Evolutionary conservation across 2,113 vertebrate genomes (phyloP).

Genomic region (Lophotis ruficrista): DNA sequence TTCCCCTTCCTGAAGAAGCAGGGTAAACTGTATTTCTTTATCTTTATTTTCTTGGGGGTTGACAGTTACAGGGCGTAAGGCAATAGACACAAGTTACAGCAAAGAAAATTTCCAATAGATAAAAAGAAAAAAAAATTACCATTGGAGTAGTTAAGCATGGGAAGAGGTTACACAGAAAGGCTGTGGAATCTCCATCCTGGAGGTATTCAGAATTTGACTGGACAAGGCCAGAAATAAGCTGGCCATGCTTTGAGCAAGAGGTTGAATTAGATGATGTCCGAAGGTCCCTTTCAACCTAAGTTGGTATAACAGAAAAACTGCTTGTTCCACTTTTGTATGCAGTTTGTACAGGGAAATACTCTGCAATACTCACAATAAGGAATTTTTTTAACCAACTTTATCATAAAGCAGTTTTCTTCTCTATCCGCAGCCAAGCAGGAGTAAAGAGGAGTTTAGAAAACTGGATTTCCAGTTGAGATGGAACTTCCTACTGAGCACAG

Average conservation of each 20-base stretch:
- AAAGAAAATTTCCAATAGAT: neutral
- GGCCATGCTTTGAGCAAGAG: neutral
- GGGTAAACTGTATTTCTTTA: neutral
- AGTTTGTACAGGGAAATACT: neutral
- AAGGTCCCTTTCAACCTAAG: neutral
- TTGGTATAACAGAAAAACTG: neutral
- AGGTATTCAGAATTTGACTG: neutral
- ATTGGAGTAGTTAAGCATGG: neutral
- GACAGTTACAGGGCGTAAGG: neutral
- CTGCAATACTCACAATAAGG: neutral
- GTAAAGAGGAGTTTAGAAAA: constrained; percentile 61
- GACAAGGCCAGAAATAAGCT: neutral
- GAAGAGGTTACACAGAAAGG: neutral
- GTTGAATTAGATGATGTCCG: neutral
- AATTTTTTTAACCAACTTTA: neutral
- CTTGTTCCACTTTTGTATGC: neutral
- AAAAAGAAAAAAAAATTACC: neutral
- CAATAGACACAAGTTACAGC: neutral
- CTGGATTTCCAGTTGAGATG: constrained; percentile 72
- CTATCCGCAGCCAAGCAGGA: constrained; percentile 63
- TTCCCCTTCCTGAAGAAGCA: neutral
- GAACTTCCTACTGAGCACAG: constrained; percentile 67
- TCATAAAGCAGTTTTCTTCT: neutral
- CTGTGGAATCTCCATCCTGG: neutral
- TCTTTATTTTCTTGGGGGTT: neutral